phyloP scores from a whole-genome alignment of 2,797 vertebrate species.

The Loriculus beryllinus region DNA sequence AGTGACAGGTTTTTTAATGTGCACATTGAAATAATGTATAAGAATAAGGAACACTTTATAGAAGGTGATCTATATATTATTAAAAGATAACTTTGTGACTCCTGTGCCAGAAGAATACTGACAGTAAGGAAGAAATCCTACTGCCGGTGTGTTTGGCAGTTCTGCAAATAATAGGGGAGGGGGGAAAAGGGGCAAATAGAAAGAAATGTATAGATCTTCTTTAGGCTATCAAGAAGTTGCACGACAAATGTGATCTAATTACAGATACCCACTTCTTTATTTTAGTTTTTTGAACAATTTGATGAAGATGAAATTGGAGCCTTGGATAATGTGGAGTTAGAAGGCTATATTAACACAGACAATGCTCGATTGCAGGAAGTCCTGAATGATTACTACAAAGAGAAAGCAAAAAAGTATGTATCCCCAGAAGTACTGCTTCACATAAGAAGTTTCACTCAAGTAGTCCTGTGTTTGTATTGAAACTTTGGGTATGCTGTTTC shows the following conservation, averaged over 20 bases:
- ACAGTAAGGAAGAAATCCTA: neutral
- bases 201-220: neutral
- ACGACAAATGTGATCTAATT: neutral
- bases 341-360: slow-evolving; percentile 87
- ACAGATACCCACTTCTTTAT: neutral
- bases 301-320: slow-evolving; percentile 96
- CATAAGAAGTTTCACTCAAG: neutral
- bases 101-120: neutral
- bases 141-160: neutral
- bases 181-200: neutral
- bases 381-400: slow-evolving; percentile 88
- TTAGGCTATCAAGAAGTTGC: neutral
- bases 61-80: neutral
- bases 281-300: slow-evolving; percentile 93
- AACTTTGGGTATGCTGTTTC: neutral
- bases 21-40: neutral
- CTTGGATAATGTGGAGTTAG: slow-evolving; percentile 92
- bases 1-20: neutral
- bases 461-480: neutral
- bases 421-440: neutral
- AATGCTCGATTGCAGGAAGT: slow-evolving; percentile 87
- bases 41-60: neutral
- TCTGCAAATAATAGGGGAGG: neutral
- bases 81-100: neutral
- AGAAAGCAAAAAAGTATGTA: slow-evolving; percentile 89